phyloP scores from a whole-genome alignment of 2,797 vertebrate genomes.

The Gymnodraco acuticeps region DNA sequence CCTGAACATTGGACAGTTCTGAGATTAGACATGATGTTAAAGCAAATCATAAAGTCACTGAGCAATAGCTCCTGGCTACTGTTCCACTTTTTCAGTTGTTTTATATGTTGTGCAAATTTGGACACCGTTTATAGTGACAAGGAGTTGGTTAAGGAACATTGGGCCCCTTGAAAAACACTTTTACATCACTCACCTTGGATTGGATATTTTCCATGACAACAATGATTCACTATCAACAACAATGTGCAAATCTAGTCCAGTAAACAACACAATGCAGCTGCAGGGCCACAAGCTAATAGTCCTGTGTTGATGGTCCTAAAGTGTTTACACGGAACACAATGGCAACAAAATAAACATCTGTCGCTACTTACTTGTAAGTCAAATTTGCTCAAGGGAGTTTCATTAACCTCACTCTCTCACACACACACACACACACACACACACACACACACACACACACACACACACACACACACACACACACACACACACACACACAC shows the following conservation, averaged over 20 bases:
- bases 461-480: background rate
- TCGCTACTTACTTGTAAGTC: background rate
- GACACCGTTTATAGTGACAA: background rate
- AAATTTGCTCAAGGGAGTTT: constrained; percentile 32
- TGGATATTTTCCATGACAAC: constrained; percentile 3
- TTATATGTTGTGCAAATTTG: background rate
- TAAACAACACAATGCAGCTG: background rate
- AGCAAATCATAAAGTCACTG: constrained; percentile 63
- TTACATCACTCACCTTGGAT: background rate
- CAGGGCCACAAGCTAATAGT: constrained; percentile 12
- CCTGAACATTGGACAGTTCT: constrained; percentile 79
- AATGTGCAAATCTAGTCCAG: background rate
- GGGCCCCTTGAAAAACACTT: background rate
- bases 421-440: constrained; percentile 5
- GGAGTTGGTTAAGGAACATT: background rate
- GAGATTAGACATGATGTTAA: constrained; percentile 66
- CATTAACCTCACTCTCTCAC: constrained; percentile 45
- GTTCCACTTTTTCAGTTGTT: background rate
- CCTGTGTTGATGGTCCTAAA: background rate
- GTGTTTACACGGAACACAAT: constrained; percentile 13
- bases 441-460: no score
- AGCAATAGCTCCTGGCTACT: constrained; percentile 25
- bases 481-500: background rate
- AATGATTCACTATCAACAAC: constrained; percentile 6
- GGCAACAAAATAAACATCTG: background rate